phyloP scores from a whole-genome alignment of 2,797 vertebrate genomes.

The Phataginus tetradactyla region DNA sequence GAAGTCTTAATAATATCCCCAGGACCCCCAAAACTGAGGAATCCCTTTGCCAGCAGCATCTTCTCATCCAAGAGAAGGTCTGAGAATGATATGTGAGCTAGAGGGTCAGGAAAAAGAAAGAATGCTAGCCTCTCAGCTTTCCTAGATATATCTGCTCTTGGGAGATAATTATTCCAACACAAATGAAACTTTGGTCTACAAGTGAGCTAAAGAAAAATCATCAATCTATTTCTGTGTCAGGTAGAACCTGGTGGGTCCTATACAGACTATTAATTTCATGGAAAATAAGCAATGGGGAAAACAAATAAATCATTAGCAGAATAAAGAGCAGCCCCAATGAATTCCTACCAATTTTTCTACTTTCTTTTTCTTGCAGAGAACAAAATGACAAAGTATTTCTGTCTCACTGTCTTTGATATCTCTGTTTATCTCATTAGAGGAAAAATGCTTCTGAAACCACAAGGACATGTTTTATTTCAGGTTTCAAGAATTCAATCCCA shows the following conservation, averaged over 20 bases:
- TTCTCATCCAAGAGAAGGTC: constrained; percentile 28
- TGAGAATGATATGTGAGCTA: background rate
- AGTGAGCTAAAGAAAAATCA: constrained; percentile 72
- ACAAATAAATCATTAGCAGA: constrained; percentile 52
- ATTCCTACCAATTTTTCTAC: constrained; percentile 42
- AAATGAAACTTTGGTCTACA: constrained; percentile 71
- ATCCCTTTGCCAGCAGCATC: background rate
- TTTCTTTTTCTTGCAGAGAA: constrained; percentile 51
- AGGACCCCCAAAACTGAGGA: background rate
- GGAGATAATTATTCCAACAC: constrained; percentile 71
- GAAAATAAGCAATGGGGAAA: constrained; percentile 73
- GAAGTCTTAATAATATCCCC: background rate
- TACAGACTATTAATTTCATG: constrained; percentile 66
- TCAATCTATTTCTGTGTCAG: constrained; percentile 73
- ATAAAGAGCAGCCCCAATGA: constrained; percentile 56
- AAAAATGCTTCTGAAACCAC: constrained; percentile 66
- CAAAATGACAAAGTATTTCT: constrained; percentile 71
- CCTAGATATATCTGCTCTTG: constrained; percentile 43
- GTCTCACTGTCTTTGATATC: constrained; percentile 68
- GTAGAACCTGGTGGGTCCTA: constrained; percentile 38
- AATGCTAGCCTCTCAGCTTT: background rate
- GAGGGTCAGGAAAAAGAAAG: background rate
- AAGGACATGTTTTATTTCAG: constrained; percentile 65
- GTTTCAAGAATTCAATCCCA: constrained; percentile 61
- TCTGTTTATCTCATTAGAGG: constrained; percentile 74